phyloP scores from a whole-genome alignment of 2,888 invertebrate species.

The Arenicola marina region DNA sequence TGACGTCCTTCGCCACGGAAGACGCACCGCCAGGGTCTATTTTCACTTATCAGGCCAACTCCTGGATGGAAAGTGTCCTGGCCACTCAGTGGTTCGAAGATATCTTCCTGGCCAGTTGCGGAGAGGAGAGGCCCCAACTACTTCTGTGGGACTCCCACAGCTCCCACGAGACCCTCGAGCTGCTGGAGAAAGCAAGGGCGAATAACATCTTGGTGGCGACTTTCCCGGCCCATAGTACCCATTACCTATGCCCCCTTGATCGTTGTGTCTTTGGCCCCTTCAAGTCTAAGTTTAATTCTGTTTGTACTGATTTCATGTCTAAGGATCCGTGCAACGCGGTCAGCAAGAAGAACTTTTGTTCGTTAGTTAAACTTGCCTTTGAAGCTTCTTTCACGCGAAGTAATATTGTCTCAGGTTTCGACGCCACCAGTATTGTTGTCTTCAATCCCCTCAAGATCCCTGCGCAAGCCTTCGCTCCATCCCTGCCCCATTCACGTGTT shows the following conservation, averaged over 20 bases:
- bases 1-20: not conserved
- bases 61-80: slow-evolving; percentile 36
- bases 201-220: slow-evolving; percentile 18
- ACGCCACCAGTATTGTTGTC: not conserved
- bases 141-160: slow-evolving; percentile 36
- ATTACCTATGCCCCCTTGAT: slow-evolving; percentile 18
- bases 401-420: slow-evolving; percentile 1
- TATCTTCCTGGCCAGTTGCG: slow-evolving; percentile 35
- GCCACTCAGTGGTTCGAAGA: slow-evolving; percentile 36
- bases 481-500: not conserved
- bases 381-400: not conserved
- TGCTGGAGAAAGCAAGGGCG: slow-evolving; percentile 29
- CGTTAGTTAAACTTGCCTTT: not conserved
- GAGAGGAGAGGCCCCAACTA: slow-evolving; percentile 35
- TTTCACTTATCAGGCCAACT: slow-evolving; percentile 33
- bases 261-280: slow-evolving; percentile 15
- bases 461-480: not conserved
- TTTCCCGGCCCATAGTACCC: slow-evolving; percentile 19
- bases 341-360: not conserved
- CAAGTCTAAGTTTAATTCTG: slow-evolving; percentile 4
- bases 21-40: slow-evolving; percentile 21
- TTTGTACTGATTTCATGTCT: slow-evolving; percentile 4
- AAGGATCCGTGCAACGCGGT: not conserved
- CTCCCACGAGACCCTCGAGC: slow-evolving; percentile 31
- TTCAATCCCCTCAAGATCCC: not conserved